Evolutionary conservation across 1,140 invertebrate genomes (phyloP), one percentile per base, ranked within the genome.

Genomic region (Drosophila tristis): DNA sequence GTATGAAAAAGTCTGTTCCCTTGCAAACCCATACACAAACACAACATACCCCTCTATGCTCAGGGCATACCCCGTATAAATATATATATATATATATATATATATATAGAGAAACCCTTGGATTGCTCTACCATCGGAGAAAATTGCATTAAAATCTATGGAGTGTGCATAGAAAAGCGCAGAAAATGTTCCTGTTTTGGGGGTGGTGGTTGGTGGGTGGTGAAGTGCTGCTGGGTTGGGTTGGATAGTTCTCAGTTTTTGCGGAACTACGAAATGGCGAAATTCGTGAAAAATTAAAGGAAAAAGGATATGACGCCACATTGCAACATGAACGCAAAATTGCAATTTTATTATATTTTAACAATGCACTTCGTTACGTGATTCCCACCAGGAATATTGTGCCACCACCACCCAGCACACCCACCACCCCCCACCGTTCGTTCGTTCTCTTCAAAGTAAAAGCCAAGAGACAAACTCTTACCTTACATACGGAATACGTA

Each of bases 91-190:
- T 35, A 35, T 35, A 35, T 35, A 35, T 35, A 11, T 35, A 11
- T 35, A 35, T 35, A 35, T 35, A 11, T 35, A 20, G 20, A 77
- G 31, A 35, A 35, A 11, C 29, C 29, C 31, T 35, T 35, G 31
- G 31, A 35, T 35, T 35, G 9, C 9, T 11, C 63, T 75, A 73
- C 70, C 80, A 66, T 74, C 53, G 55, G 72, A 82, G 78, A 87
- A 90, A 90, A 90, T 90, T 90, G 81, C 86, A 90, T 90, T 90
- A 90, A 90, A 90, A 90, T 90, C 87, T 90, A 90, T 90, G 87
- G 86, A 90, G 78, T 90, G 81, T 90, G 87, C 84, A 89, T 84
- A 78, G 84, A 80, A 82, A 82, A 35, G 31, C 31, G 56, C 59
- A 51, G 57, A 65, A 54, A 76, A 81, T 56, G 74, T 74, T 63